phyloP scores from a whole-genome alignment of 1,140 invertebrate genomes.

The Aleiodes sp. region DNA sequence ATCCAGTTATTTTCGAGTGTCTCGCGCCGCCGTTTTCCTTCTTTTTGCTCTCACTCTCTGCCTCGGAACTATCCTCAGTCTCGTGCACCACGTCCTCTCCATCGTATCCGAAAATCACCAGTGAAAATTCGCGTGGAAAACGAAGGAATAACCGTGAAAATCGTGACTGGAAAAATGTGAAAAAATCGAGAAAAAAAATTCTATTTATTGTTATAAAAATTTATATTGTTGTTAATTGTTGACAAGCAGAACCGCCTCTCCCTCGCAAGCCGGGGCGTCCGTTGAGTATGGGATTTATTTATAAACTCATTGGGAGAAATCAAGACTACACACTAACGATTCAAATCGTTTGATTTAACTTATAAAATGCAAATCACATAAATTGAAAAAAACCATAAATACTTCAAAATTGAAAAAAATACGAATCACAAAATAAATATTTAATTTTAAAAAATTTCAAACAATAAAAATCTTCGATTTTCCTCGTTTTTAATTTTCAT shows the following conservation, averaged over 20 bases:
- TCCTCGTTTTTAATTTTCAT: too few species aligned
- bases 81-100: not conserved
- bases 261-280: not conserved
- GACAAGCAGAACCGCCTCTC: slow-evolving; percentile 6
- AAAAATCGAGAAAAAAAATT: not conserved
- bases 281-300: slow-evolving; percentile 24
- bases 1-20: slow-evolving; percentile 3
- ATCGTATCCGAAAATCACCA: not conserved
- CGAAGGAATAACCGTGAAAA: not conserved
- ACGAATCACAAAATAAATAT: too few species aligned
- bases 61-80: not conserved
- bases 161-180: not conserved
- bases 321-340: not conserved
- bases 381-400: not conserved
- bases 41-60: slow-evolving; percentile 25
- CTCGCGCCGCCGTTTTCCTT: not conserved
- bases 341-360: slow-evolving; percentile 10
- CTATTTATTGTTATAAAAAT: not conserved
- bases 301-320: not conserved
- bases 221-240: not conserved
- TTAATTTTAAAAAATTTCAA: too few species aligned
- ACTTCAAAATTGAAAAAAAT: not conserved
- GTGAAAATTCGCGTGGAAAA: not conserved
- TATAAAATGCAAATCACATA: not conserved
- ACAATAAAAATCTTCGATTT: too few species aligned